Evolutionary conservation across 2,888 invertebrate species (phyloP).

Genomic region (Drosophila algonquin): DNA sequence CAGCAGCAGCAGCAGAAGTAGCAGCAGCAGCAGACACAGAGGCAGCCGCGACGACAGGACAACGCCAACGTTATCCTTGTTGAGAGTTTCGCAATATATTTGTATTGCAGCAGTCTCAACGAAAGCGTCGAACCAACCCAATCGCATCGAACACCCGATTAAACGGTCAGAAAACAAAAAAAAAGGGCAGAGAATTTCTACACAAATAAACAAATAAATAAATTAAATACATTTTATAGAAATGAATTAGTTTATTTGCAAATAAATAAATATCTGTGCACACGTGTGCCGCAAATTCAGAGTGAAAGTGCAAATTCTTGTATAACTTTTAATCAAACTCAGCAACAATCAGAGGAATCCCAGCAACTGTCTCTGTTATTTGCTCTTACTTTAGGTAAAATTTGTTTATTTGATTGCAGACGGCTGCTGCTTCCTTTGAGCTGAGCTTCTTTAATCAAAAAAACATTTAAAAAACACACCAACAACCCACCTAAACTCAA

Average conservation of each 20-base stretch:
- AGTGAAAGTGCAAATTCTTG: conserved; percentile 33
- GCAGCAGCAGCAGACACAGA: conserved; percentile 36
- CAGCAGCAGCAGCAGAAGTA: background rate
- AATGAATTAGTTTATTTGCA: background rate
- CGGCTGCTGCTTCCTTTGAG: conserved; percentile 21
- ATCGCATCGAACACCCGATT: conserved; percentile 52
- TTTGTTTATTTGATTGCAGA: conserved; percentile 43
- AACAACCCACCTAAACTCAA: conserved; percentile 40
- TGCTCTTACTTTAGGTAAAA: conserved; percentile 28
- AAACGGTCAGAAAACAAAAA: conserved; percentile 11
- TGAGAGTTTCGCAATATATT: conserved; percentile 80
- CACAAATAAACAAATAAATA: background rate
- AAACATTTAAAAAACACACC: conserved; percentile 1
- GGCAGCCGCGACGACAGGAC: conserved; percentile 45
- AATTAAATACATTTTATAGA: background rate
- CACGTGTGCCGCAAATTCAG: conserved; percentile 11
- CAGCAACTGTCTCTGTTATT: conserved; percentile 3
- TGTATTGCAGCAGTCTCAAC: conserved; percentile 81
- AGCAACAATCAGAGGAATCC: conserved; percentile 4
- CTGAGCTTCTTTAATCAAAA: too few species aligned
- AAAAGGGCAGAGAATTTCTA: background rate
- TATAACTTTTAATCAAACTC: conserved; percentile 37
- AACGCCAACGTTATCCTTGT: conserved; percentile 74
- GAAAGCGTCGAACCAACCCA: conserved; percentile 77
- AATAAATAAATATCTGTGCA: background rate